These are phyloP conservation scores for Aythya baeri DNA, from an alignment of 2,113 vertebrate genomes.

Conservation along the genomic window DNA sequence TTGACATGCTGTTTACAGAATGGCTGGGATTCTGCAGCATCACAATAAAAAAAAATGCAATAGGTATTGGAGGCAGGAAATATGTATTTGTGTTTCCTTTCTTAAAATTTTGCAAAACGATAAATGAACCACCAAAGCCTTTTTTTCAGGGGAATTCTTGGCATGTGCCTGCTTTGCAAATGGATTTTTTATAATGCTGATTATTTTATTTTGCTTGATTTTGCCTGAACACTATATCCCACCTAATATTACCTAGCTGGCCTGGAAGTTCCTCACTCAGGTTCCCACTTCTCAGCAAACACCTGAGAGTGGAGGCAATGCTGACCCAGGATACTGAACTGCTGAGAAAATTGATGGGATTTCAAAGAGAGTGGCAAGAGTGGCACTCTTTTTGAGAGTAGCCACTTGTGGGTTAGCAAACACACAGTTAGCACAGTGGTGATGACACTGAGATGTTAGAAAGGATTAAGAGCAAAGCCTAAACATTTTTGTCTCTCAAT, in stretches of 20 bases:
- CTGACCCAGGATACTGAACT: not conserved
- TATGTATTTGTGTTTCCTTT: not conserved
- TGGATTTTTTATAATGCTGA: rapidly evolving
- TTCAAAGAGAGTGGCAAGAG: too few species aligned
- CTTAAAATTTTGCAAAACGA: not conserved
- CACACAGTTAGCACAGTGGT: not conserved
- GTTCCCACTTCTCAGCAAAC: not conserved
- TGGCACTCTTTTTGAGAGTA: too few species aligned
- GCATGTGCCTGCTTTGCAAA: not conserved
- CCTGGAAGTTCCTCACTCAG: not conserved
- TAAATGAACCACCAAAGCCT: not conserved
- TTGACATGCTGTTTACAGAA: not conserved
- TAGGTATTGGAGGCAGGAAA: not conserved
- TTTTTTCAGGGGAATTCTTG: not conserved
- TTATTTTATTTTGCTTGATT: not conserved
- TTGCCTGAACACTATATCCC: not conserved
- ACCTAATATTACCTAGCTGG: not conserved
- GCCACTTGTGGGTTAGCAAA: too few species aligned
- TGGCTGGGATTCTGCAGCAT: not conserved
- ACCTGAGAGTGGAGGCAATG: rapidly evolving
- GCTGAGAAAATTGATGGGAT: not conserved
- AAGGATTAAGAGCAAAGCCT: not conserved
- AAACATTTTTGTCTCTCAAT: not conserved
- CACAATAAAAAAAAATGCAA: not conserved
- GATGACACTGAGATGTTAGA: rapidly evolving